phyloP scores from a whole-genome alignment of 2,113 vertebrate genomes.

The cattle (Bos taurus) region ARS-UCD2.0 NC_037329.1:81210501-81211000 shows the following conservation, averaged over 20 bases:
- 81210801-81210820: background rate
- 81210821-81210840: background rate
- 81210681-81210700: background rate
- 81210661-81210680: background rate
- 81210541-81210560: background rate
- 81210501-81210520: background rate
- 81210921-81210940: background rate
- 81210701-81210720: background rate
- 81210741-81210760: background rate
- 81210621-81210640: background rate
- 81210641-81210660: background rate
- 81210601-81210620: background rate
- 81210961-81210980: background rate
- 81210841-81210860: background rate
- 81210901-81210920: background rate
- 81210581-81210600: background rate
- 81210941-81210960: background rate
- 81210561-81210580: background rate
- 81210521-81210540: background rate
- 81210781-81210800: background rate
- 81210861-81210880: background rate
- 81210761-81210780: background rate
- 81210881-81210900: background rate
- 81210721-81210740: background rate
- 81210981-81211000: background rate